Conservation (phyloP, 2,888 invertebrate genomes). For the Chalcis sispes region DNA sequence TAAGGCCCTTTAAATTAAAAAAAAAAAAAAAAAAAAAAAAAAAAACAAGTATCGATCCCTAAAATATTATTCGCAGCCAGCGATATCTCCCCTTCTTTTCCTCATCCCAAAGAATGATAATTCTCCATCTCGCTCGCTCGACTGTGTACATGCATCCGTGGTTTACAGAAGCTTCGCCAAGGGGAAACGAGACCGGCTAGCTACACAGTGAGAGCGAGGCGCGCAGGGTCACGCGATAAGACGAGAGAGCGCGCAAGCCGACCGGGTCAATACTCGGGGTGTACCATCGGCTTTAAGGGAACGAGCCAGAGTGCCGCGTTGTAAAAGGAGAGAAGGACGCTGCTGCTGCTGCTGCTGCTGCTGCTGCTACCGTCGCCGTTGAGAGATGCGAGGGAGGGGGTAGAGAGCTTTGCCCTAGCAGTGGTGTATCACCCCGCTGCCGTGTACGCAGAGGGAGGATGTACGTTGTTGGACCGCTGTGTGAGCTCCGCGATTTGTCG, state of each 20-base stretch:
- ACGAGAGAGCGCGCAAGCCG: conserved; percentile 60
- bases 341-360: conserved; percentile 1
- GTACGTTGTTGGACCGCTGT: conserved; percentile 56
- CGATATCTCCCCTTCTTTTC: not conserved
- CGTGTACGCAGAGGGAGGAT: conserved; percentile 49
- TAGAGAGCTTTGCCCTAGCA: conserved; percentile 6
- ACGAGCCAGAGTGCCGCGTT: not conserved
- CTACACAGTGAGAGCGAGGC: too few relatives aligned
- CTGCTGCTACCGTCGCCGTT: not conserved
- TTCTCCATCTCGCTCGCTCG: not conserved
- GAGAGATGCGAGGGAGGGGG: not conserved
- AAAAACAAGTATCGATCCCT: conserved; percentile 20
- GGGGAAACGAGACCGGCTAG: too few relatives aligned
- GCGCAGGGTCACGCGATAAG: conserved; percentile 51
- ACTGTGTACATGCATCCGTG: too few relatives aligned
- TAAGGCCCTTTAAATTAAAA: not conserved
- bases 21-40: too few relatives aligned
- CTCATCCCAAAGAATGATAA: not conserved
- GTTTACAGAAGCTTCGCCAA: too few relatives aligned
- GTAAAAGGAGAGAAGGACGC: conserved; percentile 26
- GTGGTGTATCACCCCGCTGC: too few relatives aligned
- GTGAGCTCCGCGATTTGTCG: not conserved
- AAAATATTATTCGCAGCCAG: conserved; percentile 41
- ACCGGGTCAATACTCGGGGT: conserved; percentile 74
- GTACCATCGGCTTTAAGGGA: conserved; percentile 72